Evolutionary conservation across 2,113 vertebrate species (phyloP).

Genomic region (Chaetura pelagica): DNA sequence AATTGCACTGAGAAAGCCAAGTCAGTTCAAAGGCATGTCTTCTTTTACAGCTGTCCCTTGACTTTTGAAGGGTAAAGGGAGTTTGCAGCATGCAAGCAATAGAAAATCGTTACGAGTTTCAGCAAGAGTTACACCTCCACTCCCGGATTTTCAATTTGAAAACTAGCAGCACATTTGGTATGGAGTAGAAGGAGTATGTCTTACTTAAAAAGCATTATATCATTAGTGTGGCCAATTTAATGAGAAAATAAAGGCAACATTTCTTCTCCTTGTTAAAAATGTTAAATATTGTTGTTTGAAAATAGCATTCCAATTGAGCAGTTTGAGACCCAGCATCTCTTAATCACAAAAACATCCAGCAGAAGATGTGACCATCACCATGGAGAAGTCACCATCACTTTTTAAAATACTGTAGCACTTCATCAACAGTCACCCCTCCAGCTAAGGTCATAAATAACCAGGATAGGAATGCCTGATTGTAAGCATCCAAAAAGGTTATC

Average conservation of each 20-base stretch:
- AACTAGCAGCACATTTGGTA: not conserved
- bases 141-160: not conserved
- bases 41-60: not conserved
- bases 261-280: not conserved
- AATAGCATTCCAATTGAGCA: not conserved
- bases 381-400: not conserved
- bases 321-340: not conserved
- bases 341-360: not conserved
- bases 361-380: not conserved
- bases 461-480: not conserved
- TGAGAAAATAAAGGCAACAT: not conserved
- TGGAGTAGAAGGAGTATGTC: not conserved
- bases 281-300: not conserved
- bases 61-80: not conserved
- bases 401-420: not conserved
- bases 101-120: not conserved
- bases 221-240: not conserved
- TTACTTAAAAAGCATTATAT: not conserved
- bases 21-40: not conserved
- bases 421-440: not conserved
- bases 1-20: not conserved
- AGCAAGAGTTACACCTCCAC: not conserved
- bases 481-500: not conserved
- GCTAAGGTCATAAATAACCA: not conserved
- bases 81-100: not conserved